phyloP scores from a whole-genome alignment of 53 echinoderm and acorn worm genomes.

The Apostichopus leukothele region DNA sequence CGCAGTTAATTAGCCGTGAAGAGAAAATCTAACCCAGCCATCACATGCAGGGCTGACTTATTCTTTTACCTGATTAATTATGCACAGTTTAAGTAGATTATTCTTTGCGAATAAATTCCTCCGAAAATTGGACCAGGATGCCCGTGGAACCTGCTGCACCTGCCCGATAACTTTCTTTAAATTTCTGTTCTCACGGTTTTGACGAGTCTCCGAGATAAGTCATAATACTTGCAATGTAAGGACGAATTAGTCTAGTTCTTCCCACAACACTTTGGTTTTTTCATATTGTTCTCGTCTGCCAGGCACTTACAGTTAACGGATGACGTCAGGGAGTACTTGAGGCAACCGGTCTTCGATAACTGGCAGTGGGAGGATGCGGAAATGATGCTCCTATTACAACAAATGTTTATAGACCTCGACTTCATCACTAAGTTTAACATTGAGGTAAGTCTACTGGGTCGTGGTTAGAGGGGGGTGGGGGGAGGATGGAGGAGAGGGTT shows the following conservation, averaged over 20 bases:
- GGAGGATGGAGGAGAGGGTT: not conserved
- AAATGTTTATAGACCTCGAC: constrained; percentile 98
- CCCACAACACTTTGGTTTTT: not conserved
- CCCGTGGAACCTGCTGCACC: too few species aligned
- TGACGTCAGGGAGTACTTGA: constrained; percentile 88
- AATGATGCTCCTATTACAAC: constrained; percentile 93
- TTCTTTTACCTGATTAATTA: too few species aligned
- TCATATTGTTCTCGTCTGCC: not conserved
- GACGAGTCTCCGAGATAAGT: too few species aligned
- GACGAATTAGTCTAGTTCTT: not conserved
- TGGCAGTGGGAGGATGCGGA: constrained; percentile 99
- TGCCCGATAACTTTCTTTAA: too few species aligned
- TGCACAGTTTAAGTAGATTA: too few species aligned
- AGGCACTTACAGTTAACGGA: constrained; percentile 96
- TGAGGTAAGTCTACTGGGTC: constrained; percentile 61
- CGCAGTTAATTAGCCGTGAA: too few species aligned
- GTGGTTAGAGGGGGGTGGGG: not conserved
- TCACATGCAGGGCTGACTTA: too few species aligned
- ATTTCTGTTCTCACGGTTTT: too few species aligned
- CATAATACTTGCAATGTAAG: too few species aligned
- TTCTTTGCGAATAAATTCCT: too few species aligned
- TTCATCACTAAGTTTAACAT: constrained; percentile 95
- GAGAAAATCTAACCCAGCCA: too few species aligned
- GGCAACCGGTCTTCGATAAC: constrained; percentile 93
- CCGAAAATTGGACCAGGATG: too few species aligned